Percentiles rank a stretch among this genome's conserved stretches.
These are phyloP conservation scores for Diachrysia chrysitis DNA, from an alignment of 2,888 invertebrate species.

Conservation along the genomic window DNA sequence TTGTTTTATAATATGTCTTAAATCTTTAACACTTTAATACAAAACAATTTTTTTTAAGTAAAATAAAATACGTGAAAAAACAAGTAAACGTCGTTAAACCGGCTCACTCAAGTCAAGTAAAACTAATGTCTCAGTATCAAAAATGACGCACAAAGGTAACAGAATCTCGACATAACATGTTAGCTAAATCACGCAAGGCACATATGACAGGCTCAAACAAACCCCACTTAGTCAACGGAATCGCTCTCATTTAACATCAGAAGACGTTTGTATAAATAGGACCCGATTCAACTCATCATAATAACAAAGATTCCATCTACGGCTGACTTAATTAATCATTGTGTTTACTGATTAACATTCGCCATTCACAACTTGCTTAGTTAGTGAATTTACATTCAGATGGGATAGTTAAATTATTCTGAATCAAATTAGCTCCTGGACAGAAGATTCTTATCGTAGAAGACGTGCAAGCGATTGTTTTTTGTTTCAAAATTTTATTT, in stretches of 20 bases:
- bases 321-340: conserved; percentile 86
- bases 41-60: too few relatives aligned
- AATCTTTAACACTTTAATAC: too few relatives aligned
- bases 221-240: conserved; percentile 60
- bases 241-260: conserved; percentile 63
- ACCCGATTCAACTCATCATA: conserved; percentile 77
- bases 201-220: conserved; percentile 39
- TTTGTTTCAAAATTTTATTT: conserved; percentile 26
- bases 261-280: conserved; percentile 76
- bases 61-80: too few relatives aligned
- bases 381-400: conserved; percentile 83
- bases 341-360: conserved; percentile 84
- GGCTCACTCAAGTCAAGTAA: conserved; percentile 22
- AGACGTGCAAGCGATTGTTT: conserved; percentile 2
- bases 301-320: conserved; percentile 83
- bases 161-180: conserved; percentile 23
- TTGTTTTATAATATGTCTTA: too few relatives aligned
- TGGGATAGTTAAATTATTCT: conserved; percentile 75
- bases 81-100: conserved; percentile 19
- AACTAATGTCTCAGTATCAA: conserved; percentile 36
- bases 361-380: conserved; percentile 75
- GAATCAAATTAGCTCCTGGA: conserved; percentile 55
- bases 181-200: conserved; percentile 49
- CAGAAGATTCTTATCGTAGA: conserved; percentile 26
- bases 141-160: conserved; percentile 46